A percentile compares a stretch with the other conserved stretches of the same genome.
Conservation (phyloP, 1,140 invertebrate genomes). For the Drosophila azteca region DNA sequence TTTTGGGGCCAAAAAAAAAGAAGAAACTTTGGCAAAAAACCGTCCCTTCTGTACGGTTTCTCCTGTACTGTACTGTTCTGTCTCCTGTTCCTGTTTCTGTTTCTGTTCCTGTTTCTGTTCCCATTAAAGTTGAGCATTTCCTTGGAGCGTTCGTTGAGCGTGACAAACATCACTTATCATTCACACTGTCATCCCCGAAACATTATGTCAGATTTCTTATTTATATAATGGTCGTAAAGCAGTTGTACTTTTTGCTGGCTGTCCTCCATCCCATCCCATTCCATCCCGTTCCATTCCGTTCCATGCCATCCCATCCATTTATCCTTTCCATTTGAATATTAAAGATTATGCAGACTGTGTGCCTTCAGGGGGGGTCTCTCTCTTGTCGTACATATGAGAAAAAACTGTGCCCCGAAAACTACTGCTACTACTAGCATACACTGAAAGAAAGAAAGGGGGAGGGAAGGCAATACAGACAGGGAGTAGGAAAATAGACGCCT, state of each 20-base stretch:
- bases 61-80: no score
- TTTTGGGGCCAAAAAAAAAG: no score
- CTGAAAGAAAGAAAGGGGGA: conserved; percentile 47
- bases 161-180: conserved; percentile 55
- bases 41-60: no score
- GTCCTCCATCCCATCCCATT: conserved; percentile 5
- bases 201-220: conserved; percentile 56
- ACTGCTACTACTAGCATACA: conserved; percentile 46
- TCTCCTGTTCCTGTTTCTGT: no score
- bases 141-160: conserved; percentile 34
- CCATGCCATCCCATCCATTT: conserved; percentile 1
- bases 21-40: no score
- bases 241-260: conserved; percentile 32
- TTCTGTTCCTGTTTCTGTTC: no score
- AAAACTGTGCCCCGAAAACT: conserved; percentile 29
- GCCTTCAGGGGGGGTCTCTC: conserved; percentile 44
- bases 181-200: conserved; percentile 40
- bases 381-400: conserved; percentile 21
- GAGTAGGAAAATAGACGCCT: conserved; percentile 14
- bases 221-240: conserved; percentile 53
- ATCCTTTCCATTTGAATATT: conserved; percentile 69
- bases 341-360: conserved; percentile 58
- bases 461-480: conserved; percentile 11
- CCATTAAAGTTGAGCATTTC: conserved; percentile 35
- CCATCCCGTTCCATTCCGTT: conserved; percentile 43